Evolutionary conservation across 2,797 vertebrate species (phyloP).

Genomic region (Chiloscyllium punctatum): DNA sequence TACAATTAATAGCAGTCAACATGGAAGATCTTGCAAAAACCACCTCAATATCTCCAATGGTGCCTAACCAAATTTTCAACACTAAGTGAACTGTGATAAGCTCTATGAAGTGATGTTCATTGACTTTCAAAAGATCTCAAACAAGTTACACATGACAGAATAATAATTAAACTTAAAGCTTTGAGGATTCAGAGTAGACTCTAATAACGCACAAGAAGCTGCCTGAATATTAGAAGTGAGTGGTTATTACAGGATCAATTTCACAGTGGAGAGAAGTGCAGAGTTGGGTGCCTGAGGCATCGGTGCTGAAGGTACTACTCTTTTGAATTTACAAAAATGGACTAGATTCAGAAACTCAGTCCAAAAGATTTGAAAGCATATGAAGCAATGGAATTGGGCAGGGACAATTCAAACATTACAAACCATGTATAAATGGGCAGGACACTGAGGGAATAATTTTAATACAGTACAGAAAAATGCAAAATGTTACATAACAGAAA

Average conservation of each 20-base stretch:
- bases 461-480: neutral
- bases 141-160: neutral
- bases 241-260: neutral
- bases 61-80: neutral
- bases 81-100: neutral
- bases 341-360: neutral
- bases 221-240: neutral
- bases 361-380: neutral
- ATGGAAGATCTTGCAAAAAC: too few relatives aligned
- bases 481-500: neutral
- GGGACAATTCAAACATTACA: neutral
- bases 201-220: neutral
- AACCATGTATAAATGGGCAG: neutral
- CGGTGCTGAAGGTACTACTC: neutral
- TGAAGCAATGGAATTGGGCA: neutral
- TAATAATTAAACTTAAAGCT: conserved; percentile 1
- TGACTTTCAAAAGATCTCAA: neutral
- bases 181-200: neutral
- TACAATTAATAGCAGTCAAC: neutral
- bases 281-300: neutral
- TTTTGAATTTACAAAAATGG: neutral
- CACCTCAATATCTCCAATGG: too few relatives aligned
- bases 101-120: neutral
- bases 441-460: neutral
- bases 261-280: neutral